These are phyloP conservation scores for Channa argus DNA, from an alignment of 2,113 vertebrate genomes.

Conservation along the genomic window DNA sequence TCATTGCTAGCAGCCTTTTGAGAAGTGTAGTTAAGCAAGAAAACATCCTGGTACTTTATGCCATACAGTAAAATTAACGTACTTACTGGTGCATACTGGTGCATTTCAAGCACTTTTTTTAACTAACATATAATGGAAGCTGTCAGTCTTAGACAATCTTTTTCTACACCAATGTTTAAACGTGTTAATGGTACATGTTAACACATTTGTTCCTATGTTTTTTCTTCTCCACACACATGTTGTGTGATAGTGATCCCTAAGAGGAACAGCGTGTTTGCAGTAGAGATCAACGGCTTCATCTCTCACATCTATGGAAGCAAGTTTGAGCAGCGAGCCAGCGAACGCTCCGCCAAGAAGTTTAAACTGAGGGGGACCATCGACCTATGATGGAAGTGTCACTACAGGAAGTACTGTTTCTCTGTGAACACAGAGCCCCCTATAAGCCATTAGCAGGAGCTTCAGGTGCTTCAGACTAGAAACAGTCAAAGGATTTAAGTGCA, in stretches of 20 bases:
- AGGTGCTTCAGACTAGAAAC: too few relatives aligned
- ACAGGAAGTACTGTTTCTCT: not conserved
- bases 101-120: too few relatives aligned
- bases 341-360: conserved; percentile 94
- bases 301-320: conserved; percentile 95
- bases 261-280: conserved; percentile 89
- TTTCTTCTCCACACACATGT: not conserved
- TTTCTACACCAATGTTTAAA: too few relatives aligned
- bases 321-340: conserved; percentile 92
- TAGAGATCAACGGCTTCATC: conserved; percentile 91
- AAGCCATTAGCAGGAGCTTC: too few relatives aligned
- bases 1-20: too few relatives aligned
- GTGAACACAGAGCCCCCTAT: not conserved
- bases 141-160: too few relatives aligned
- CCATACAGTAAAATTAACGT: too few relatives aligned
- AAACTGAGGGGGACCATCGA: conserved; percentile 92
- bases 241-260: conserved; percentile 90
- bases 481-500: too few relatives aligned
- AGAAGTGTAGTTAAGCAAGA: too few relatives aligned
- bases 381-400: conserved; percentile 77
- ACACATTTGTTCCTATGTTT: not conserved
- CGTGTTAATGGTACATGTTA: not conserved
- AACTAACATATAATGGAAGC: too few relatives aligned
- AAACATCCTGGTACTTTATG: too few relatives aligned
- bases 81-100: too few relatives aligned